phyloP scores from a whole-genome alignment of 2,797 vertebrate species.

The Anisognathus igniventris region DNA sequence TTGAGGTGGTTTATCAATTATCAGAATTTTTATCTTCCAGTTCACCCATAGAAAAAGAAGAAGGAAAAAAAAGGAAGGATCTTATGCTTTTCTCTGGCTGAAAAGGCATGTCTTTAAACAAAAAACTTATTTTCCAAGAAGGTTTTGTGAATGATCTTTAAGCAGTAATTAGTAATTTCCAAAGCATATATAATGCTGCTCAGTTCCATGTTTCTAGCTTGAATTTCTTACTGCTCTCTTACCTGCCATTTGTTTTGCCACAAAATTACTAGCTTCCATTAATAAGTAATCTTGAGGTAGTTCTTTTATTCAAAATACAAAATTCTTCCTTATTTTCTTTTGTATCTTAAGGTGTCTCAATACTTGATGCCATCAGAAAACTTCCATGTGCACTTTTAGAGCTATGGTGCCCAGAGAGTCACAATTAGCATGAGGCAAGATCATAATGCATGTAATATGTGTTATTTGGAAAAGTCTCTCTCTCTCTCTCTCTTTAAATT shows the following conservation, averaged over 20 bases:
- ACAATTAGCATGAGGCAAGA: not conserved
- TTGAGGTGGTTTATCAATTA: not conserved
- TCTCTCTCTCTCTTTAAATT: not conserved
- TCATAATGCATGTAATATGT: not conserved
- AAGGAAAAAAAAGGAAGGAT: not conserved
- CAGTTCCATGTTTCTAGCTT: not conserved
- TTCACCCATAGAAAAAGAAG: not conserved
- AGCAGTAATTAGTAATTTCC: not conserved
- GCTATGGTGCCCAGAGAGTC: not conserved
- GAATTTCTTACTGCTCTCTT: not conserved
- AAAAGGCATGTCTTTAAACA: not conserved
- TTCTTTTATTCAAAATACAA: not conserved
- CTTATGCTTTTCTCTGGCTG: not conserved
- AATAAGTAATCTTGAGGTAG: not conserved
- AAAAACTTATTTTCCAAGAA: not conserved
- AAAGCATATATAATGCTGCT: not conserved
- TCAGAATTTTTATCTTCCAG: not conserved
- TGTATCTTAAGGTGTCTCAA: not conserved
- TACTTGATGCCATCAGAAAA: not conserved
- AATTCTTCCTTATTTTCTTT: not conserved
- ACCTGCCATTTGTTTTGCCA: not conserved
- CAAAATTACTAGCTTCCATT: not conserved
- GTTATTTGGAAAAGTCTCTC: not conserved
- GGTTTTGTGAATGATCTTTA: not conserved
- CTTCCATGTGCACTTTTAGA: accelerated